Evolutionary conservation across 2,888 invertebrate species (phyloP), one percentile per base, ranked within the genome.

Genomic region (Tenthredo distinguenda): DNA sequence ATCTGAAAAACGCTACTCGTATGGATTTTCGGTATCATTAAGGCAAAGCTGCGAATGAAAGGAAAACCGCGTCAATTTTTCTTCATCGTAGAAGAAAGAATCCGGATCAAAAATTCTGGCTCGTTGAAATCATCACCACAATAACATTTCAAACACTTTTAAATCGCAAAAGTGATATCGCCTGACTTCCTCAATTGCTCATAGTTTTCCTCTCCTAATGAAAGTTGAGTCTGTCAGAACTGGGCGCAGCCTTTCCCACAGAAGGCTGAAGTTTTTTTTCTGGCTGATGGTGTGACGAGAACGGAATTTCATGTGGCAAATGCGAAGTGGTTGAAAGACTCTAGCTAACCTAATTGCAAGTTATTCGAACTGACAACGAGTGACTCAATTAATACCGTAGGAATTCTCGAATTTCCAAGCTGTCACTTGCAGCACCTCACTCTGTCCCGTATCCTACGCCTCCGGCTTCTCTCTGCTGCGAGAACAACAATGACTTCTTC

Each of bases 321-420:
- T 62, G 83, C 81, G 81, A 81, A 81, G 58, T 81, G 81, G 50
- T 50, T 40, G 58, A n/a, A 62, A 58, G 58, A 37, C 40, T 68
- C 26, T 7, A 47, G 47, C 37, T 62, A 81, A 71, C 68, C 21
- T 83, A 34, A 83, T 83, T 68, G 71, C 34, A 83, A 71, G 47
- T 83, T 83, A 71, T 83, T 68, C 31, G 65, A 83, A 31, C 83
- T 9, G 81, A 77, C 62, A 34, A 68, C 18, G 68, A 83, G 83
- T 83, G 83, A 83, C 68, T 83, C 71, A 34, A 77, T 50, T 79
- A 84, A 65, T 68, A 65, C n/a, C 21, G 47, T 77, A 77, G 85
- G 84, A 86, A 86, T 86, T 83, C 77, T 50, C 85, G 87, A 87
- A 89, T 87, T 88, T 85, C 85, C 86, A 89, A 88, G 86, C 90